Base-by-base conservation (phyloP, 2,797 vertebrate genomes). In the Sphaeramia orbicularis region DNA sequence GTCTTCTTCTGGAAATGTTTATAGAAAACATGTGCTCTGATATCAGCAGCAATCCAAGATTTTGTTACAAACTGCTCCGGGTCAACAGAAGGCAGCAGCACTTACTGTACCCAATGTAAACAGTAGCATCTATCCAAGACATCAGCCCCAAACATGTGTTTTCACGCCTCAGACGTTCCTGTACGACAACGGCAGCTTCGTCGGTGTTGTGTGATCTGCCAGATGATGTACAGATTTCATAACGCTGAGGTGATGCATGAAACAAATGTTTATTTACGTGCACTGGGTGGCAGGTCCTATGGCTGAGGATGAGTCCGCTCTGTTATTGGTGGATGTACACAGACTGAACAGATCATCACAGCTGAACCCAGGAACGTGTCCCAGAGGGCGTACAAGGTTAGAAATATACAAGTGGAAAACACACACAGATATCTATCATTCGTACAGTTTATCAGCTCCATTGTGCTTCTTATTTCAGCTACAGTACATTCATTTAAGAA, bases 71-170 rank as follows among this genome's bases (percentile, higher is more conserved):
- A 15, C 18, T 42, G 24, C 30, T 45, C 24, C 1, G 9, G 52
- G 57, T 49, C 56, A 49, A 32, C 40, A 48, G 56, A 38, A 18
- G 64, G 60, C 47, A 73, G 54, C 54, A 59, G n/a, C 50, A 47
- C 15, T 71, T 48, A 65, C 42, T 63, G 30, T 64, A 52, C 56
- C 30, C 52, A 60, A 14, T 48, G 54, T 61, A 80, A 80, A 82
- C 73, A 73, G 3, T 6, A 52, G 55, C 14, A 40, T 38, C 38
- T 27, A 57, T 67, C 37, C 8, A 35, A 41, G 55, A 62, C 11
- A 30, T 69, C 60, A 65, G 21, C 55, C 54, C 7, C 6, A 45
- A 43, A 70, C 21, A 21, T 24, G 60, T 55, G 51, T 47, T 65
- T 3, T 6, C 47, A 50, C 48, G 53, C 35, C 21, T 51, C 40